Evolutionary conservation across 2,888 invertebrate species (phyloP), one percentile per base, ranked within the genome.

Genomic region (Blastobasis lacticolella): DNA sequence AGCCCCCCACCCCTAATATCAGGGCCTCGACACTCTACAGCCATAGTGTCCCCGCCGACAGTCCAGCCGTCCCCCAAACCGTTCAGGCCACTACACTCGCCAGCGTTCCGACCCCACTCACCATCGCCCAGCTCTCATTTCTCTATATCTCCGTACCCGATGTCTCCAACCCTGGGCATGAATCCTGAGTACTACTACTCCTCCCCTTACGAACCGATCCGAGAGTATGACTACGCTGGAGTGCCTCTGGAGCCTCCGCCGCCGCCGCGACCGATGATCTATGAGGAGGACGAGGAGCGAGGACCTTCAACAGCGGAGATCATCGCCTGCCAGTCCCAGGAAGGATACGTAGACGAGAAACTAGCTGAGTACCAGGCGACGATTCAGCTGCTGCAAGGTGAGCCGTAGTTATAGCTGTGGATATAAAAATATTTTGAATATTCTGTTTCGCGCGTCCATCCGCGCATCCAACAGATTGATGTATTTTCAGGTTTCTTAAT

Each of bases 291-390:
- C 53, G 94, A 93, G 72, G 93, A 94, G 60, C 90, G 92, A 62
- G 95, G 95, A 46, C 95, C 94, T 7, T 94, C 95, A 54, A 96
- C 96, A 10, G 96, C 96, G 47, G 96, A 96, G 81, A 96, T 96
- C 66, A 96, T 97, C 67, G 96, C 96, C 57, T 94, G 94, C 77
- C 97, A 97, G 85, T 95, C 95, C 55, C 97, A 97, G 87, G 97
- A 97, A 82, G 97, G 97, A 84, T 97, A 97, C 79, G 93, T 97
- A 60, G 97, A 97, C 76, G 97, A 97, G 84, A 95, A 95, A 80
- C 90, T 97, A 69, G 95, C 96, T 49, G 96, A 97, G 87, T 97
- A 97, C 79, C 96, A 97, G 83, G 94, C 95, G 58, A 97, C 97
- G 40, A 97, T 97, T 81, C 93, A 94, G 71, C 92, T 95, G 75